Percentiles rank a stretch among this genome's conserved stretches.
These are phyloP conservation scores for Tetrax tetrax DNA, from an alignment of 2,113 vertebrate species.

Conservation along the genomic window DNA sequence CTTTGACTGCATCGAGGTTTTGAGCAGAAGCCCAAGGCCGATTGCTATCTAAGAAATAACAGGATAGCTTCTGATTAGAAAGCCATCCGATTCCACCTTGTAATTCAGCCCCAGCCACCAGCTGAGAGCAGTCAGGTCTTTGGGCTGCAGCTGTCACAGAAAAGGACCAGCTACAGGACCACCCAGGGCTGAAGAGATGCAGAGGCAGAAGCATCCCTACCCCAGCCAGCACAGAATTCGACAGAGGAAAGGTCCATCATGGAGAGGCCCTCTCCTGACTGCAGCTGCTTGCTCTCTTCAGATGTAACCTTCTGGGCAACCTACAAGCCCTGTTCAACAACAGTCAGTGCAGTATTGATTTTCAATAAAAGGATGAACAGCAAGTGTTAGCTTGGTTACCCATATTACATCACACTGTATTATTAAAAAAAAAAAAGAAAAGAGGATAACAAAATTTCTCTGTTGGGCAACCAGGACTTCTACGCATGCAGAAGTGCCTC, in stretches of 20 bases:
- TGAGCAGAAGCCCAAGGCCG: not conserved
- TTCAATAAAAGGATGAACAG: not conserved
- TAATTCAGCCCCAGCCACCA: not conserved
- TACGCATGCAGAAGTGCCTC: not conserved
- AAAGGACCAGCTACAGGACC: not conserved
- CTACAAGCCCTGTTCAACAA: not conserved
- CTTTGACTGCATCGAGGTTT: not conserved
- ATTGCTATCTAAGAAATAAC: not conserved
- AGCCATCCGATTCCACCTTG: not conserved
- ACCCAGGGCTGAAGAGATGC: rapidly evolving
- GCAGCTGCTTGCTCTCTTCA: not conserved
- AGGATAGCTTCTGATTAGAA: not conserved
- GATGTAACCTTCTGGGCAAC: not conserved
- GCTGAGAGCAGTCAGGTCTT: not conserved
- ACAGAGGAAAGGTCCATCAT: not conserved
- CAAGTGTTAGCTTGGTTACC: not conserved
- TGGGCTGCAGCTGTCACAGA: not conserved
- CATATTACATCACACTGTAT: not conserved
- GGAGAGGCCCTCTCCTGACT: not conserved
- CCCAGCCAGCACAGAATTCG: not conserved
- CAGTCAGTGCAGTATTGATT: not conserved
- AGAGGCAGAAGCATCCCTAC: rapidly evolving
- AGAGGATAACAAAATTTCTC: too few relatives aligned
- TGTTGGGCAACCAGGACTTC: not conserved
- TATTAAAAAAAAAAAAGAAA: not conserved